phyloP scores from a whole-genome alignment of 2,888 invertebrate species.

The Phlogophora meticulosa region DNA sequence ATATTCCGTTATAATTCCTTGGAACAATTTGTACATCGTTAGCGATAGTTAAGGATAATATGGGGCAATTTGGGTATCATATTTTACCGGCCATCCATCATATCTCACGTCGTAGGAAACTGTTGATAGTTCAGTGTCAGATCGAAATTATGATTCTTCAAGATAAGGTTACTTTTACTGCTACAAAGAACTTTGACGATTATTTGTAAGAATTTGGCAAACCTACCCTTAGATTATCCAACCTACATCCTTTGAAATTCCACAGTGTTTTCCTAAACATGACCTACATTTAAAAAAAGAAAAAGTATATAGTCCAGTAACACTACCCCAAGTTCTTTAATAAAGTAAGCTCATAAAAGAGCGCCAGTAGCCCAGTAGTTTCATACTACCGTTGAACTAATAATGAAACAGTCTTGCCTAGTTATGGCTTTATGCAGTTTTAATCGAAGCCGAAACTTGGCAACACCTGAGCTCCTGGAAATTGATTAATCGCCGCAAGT shows the following conservation, averaged over 20 bases:
- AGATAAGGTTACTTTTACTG: background rate
- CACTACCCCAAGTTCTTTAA: slow-evolving; percentile 37
- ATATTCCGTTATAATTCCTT: background rate
- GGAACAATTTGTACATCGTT: slow-evolving; percentile 13
- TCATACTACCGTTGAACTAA: slow-evolving; percentile 53
- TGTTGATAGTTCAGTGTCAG: background rate
- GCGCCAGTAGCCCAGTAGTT: slow-evolving; percentile 31
- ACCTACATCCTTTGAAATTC: background rate
- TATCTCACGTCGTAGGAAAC: background rate
- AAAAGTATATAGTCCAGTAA: slow-evolving; percentile 18
- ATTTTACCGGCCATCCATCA: slow-evolving; percentile 40
- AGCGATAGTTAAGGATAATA: slow-evolving; percentile 27
- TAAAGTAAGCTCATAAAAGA: slow-evolving; percentile 49
- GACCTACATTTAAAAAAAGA: background rate
- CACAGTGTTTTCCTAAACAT: background rate
- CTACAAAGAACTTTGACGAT: too few relatives aligned
- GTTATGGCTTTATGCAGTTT: slow-evolving; percentile 59
- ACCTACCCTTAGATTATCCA: background rate
- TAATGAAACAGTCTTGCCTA: slow-evolving; percentile 57
- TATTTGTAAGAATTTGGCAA: too few relatives aligned
- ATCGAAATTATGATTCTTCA: background rate
- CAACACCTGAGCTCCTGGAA: slow-evolving; percentile 61
- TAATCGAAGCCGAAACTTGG: slow-evolving; percentile 64
- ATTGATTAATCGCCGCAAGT: slow-evolving; percentile 73
- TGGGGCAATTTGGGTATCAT: slow-evolving; percentile 33